Percentiles rank a stretch among this genome's conserved stretches.
Evolutionary conservation across 64 coral and sea anemone genomes (phyloP).

Genomic region (Stichodactyla mertensii): DNA sequence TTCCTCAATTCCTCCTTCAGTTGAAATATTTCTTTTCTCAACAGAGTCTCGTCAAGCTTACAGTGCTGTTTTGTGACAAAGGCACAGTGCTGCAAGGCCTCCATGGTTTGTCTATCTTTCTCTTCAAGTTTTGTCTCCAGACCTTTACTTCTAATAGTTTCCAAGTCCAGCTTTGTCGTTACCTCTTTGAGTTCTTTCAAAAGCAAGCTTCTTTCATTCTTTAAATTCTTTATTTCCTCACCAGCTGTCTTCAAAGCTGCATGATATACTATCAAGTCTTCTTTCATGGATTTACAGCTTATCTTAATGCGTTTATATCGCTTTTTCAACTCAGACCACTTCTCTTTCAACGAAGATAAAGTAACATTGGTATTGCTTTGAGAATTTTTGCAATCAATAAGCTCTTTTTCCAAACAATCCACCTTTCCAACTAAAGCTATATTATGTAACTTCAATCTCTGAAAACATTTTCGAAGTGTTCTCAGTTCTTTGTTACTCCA

Average conservation of each 20-base stretch:
- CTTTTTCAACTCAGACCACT: slow-evolving; percentile 53
- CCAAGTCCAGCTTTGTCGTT: slow-evolving; percentile 44
- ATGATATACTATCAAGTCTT: slow-evolving; percentile 73
- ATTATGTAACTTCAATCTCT: slow-evolving; percentile 81
- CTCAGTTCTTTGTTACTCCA: slow-evolving; percentile 64
- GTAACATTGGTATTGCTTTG: background rate
- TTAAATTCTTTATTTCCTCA: slow-evolving; percentile 39
- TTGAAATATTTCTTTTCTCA: slow-evolving; percentile 50
- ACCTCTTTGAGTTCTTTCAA: slow-evolving; percentile 20
- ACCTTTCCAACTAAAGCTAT: slow-evolving; percentile 58
- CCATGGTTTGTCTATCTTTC: slow-evolving; percentile 28
- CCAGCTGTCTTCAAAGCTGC: slow-evolving; percentile 42
- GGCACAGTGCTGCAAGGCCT: slow-evolving; percentile 8
- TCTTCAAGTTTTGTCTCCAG: slow-evolving; percentile 28
- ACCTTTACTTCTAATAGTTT: slow-evolving; percentile 51
- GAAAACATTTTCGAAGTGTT: slow-evolving; percentile 60
- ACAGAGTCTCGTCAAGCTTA: slow-evolving; percentile 43
- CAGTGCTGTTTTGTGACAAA: slow-evolving; percentile 54
- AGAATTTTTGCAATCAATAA: slow-evolving; percentile 38
- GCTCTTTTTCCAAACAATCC: slow-evolving; percentile 33
- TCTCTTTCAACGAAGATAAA: slow-evolving; percentile 22
- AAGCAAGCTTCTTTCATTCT: slow-evolving; percentile 29
- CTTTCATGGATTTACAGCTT: slow-evolving; percentile 82
- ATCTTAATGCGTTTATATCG: slow-evolving; percentile 71
- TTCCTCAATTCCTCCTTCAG: slow-evolving; percentile 50